phyloP scores from a whole-genome alignment of 2,797 vertebrate genomes.

The Falco concolor region DNA sequence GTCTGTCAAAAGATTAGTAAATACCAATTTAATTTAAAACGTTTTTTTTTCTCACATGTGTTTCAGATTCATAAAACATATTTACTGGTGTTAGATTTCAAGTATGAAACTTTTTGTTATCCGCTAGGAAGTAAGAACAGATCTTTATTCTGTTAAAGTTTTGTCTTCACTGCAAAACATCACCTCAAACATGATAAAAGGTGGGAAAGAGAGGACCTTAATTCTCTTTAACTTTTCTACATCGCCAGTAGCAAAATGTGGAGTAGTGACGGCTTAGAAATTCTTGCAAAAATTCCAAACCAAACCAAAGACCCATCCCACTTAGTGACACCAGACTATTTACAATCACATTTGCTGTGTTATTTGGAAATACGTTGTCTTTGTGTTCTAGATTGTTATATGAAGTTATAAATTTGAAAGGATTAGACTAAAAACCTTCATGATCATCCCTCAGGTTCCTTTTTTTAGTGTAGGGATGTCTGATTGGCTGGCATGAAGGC shows the following conservation, averaged over 20 bases:
- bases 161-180: background rate
- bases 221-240: background rate
- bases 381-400: background rate
- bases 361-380: background rate
- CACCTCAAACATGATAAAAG: background rate
- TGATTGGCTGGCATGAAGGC: background rate
- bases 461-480: background rate
- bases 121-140: background rate
- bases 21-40: background rate
- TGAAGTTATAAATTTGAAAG: background rate
- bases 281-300: background rate
- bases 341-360: background rate
- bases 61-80: background rate
- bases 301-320: rapidly evolving
- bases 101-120: background rate
- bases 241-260: background rate
- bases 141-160: background rate
- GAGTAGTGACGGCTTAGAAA: background rate
- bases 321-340: background rate
- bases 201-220: background rate
- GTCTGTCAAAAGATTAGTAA: background rate
- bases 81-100: background rate
- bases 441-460: background rate
- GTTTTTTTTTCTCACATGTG: background rate
- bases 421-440: background rate